Evolutionary conservation across 2,113 vertebrate genomes (phyloP), one percentile per base, ranked within the genome.

Genomic region (Mirounga angustirostris): DNA sequence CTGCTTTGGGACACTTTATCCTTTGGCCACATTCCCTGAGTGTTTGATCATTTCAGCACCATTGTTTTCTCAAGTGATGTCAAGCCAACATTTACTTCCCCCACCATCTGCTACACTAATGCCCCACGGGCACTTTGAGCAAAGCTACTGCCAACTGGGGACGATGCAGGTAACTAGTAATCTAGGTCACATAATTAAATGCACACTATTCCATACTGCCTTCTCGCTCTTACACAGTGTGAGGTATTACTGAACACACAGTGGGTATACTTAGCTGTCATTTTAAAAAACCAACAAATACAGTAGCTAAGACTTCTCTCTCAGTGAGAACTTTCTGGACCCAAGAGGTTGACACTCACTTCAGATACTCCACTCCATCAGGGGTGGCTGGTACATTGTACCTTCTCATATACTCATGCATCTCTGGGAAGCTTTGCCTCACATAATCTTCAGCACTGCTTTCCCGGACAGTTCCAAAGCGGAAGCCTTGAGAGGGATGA

Each of bases 321-420:
- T 52, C 33, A 78, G 3, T 50, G 50, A 93, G 61, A 88, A 89
- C 19, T 43, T 73, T 91, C 50, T 86, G n/a, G 65, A 50, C n/a
- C 10, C 58, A 46, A 18, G 95, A 90, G 26, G 59, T 83, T 92
- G 93, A 97, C 15, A 98, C 99, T 99, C 98, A 99, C 99, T 99
- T 99, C 30, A 99, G 98, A 92, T 98, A 96, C 1, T 99, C 98
- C 63, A 99, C 99, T 56, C 99, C 99, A 1, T 99, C 99, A 0
- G 99, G 98, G 76, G 99, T 99, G 67, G 99, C 98, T n/a, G 99
- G 99, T 33, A 99, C 99, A 7, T 99, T 99, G 98, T 99, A 99
- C 78, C 99, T 98, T 81, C 99, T 99, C 99, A 99, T 99, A 96
- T 99, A 99, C 94, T 99, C 99, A 0, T 99, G 99, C 99, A 99